A percentile compares a stretch with the other conserved stretches of the same genome.
Conservation (phyloP, 2,797 vertebrate species). For the Hoplostethus mediterraneus region DNA sequence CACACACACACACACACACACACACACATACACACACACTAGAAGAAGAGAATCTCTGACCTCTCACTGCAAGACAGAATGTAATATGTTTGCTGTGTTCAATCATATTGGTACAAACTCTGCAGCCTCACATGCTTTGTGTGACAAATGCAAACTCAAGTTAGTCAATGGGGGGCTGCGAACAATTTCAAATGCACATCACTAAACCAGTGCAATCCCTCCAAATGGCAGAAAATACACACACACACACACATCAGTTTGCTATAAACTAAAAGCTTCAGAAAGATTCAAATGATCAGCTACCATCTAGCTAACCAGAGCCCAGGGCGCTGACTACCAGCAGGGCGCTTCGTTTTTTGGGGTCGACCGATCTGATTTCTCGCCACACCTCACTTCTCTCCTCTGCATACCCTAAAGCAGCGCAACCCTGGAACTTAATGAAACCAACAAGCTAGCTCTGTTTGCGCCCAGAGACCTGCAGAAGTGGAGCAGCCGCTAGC, state of each 20-base stretch:
- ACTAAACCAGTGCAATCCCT: conserved; percentile 8
- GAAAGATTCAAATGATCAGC: conserved; percentile 37
- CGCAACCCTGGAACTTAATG: conserved; percentile 75
- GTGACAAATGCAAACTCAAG: conserved; percentile 21
- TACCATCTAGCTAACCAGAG: conserved; percentile 44
- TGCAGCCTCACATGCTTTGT: conserved; percentile 27
- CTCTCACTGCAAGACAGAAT: conserved; percentile 66
- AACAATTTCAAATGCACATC: conserved; percentile 32
- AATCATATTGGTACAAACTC: conserved; percentile 29
- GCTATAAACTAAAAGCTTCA: conserved; percentile 33
- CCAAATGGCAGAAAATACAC: conserved; percentile 26
- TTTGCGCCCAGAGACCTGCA: conserved; percentile 75
- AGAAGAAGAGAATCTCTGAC: conserved; percentile 53
- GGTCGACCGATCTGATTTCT: conserved; percentile 70
- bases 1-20: neutral
- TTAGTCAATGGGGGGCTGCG: conserved; percentile 8
- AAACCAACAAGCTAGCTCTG: conserved; percentile 75
- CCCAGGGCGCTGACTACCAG: conserved; percentile 30
- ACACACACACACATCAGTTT: conserved; percentile 3
- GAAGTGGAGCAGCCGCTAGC: conserved; percentile 81
- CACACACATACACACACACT: conserved; percentile 30
- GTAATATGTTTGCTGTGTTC: conserved; percentile 39
- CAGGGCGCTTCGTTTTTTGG: conserved; percentile 51
- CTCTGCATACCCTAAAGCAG: conserved; percentile 77
- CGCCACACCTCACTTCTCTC: conserved; percentile 55